A percentile compares a stretch with the other conserved stretches of the same genome.
These are phyloP conservation scores for Prionailurus bengalensis DNA, from an alignment of 2,113 vertebrate species.

Conservation along the genomic window DNA sequence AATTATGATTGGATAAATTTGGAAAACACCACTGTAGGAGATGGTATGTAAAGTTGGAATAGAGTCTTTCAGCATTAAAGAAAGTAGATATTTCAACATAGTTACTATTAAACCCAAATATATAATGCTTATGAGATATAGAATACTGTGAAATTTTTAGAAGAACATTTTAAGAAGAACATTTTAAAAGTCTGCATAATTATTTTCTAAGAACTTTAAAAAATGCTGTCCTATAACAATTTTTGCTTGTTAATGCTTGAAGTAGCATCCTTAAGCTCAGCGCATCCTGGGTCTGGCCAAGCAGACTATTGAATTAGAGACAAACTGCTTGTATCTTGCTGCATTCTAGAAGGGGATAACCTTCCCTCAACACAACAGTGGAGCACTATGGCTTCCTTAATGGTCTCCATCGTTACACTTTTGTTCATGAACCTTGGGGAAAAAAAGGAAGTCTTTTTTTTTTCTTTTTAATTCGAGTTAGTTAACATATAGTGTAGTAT, in stretches of 20 bases:
- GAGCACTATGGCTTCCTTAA: neutral
- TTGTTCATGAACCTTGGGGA: neutral
- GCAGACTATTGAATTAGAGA: neutral
- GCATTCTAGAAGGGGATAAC: neutral
- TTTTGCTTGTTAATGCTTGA: neutral
- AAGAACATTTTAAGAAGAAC: neutral
- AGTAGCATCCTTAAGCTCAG: neutral
- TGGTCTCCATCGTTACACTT: neutral
- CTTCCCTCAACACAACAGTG: neutral
- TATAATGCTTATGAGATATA: neutral
- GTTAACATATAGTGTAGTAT: too few species aligned
- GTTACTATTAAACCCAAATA: neutral
- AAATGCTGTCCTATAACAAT: neutral
- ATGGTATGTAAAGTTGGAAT: neutral
- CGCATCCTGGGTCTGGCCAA: neutral
- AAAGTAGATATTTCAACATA: neutral
- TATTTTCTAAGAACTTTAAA: slow-evolving; percentile 5
- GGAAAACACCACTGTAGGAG: neutral
- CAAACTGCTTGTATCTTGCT: neutral
- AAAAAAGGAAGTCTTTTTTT: neutral
- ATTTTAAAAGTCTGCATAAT: slow-evolving; percentile 1
- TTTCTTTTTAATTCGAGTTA: too few species aligned
- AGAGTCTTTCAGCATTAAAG: neutral
- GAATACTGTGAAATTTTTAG: neutral
- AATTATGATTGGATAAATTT: neutral